Base-by-base conservation (phyloP, 2,797 vertebrate genomes). In the Synaphobranchus kaupii region DNA sequence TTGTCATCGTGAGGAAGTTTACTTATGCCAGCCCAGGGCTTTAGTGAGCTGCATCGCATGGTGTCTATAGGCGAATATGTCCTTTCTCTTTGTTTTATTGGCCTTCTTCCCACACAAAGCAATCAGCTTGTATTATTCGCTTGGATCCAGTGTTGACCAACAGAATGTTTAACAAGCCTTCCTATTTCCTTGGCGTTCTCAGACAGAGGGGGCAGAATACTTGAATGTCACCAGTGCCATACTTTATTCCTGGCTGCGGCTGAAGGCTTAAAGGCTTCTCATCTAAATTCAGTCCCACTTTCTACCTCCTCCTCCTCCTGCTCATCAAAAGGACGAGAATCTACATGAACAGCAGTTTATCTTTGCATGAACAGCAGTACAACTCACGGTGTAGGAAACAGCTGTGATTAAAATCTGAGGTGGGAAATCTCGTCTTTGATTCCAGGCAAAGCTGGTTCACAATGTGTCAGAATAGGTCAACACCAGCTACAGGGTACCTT, bases 391-490 rank as follows among this genome's bases (percentile, higher is more conserved):
- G 86, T 85, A 85, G 73, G 86, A 83, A 86, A 17, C 31, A 82
- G 56, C 87, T 87, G 86, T 90, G 91, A 92, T 92, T 93, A 94
- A 94, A 93, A 92, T 92, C 81, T 82, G 89, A 86, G 60, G 87
- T 87, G 86, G 87, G 88, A 91, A 89, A 86, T 86, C 73, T 89
- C 91, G 58, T 88, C 90, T 95, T 92, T 94, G 90, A 92, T 90
- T 93, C 90, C 88, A 87, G 78, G 82, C 89, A 2, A 88, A 92
- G 89, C 89, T 88, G 88, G 50, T 89, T 78, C 87, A 91, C 76
- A 28, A 86, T 54, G 87, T 90, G 89, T 86, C 92, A 90, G 89
- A 86, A 84, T 66, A 66, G 92, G 94, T 94, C 93, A 92, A 91
- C 88, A 88, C 89, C 78, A 85, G 86, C 92, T 88, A 81, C 87